Percentiles rank a stretch among this genome's conserved stretches.
Evolutionary conservation across 2,888 invertebrate genomes (phyloP).

Genomic region (Polydrusus tereticollis): DNA sequence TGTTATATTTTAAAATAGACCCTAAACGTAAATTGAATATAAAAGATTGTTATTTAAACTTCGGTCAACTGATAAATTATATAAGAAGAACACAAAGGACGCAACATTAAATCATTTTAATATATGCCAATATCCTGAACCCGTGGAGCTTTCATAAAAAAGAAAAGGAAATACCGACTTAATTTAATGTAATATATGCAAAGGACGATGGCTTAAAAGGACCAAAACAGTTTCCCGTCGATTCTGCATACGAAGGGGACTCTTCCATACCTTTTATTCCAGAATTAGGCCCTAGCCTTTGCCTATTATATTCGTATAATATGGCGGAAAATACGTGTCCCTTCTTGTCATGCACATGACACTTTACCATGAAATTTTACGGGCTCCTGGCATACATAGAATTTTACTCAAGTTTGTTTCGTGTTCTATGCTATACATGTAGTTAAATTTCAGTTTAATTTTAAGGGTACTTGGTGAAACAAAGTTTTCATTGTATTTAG

Average conservation of each 20-base stretch:
- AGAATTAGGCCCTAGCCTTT: slow-evolving; percentile 26
- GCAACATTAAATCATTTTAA: not conserved
- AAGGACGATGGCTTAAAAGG: slow-evolving; percentile 32
- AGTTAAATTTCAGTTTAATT: not conserved
- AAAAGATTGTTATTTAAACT: not conserved
- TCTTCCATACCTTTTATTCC: slow-evolving; percentile 34
- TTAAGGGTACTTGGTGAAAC: not conserved
- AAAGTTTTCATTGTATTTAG: not conserved
- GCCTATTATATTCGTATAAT: slow-evolving; percentile 24
- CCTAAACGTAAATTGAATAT: too few relatives aligned
- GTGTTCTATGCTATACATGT: slow-evolving; percentile 2
- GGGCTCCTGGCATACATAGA: slow-evolving; percentile 12
- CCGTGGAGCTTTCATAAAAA: slow-evolving; percentile 12
- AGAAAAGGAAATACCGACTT: slow-evolving; percentile 35
- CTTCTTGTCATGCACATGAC: slow-evolving; percentile 19
- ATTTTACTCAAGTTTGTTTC: slow-evolving; percentile 17
- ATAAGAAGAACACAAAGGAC: not conserved
- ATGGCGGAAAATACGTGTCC: slow-evolving; percentile 16
- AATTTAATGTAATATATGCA: slow-evolving; percentile 47
- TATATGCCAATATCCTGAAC: not conserved
- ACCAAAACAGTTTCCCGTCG: slow-evolving; percentile 31
- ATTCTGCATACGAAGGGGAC: slow-evolving; percentile 30
- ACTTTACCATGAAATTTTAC: slow-evolving; percentile 26
- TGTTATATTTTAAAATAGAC: too few relatives aligned
- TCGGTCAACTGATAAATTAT: not conserved